Evolutionary conservation across 2,797 vertebrate species (phyloP).

Genomic region (Pelodytes ibericus): DNA sequence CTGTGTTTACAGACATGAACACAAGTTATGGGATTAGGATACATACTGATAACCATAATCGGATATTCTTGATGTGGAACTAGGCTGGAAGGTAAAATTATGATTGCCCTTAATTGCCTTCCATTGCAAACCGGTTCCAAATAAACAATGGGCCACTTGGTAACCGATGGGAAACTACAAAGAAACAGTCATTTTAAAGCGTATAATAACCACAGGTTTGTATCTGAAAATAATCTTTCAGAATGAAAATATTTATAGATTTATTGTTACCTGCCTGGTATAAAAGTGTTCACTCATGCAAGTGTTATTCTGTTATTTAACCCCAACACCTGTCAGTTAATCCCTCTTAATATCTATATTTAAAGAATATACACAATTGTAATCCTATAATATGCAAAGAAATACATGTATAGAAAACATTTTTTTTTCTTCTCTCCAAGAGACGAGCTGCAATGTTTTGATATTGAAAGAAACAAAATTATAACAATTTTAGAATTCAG

Average conservation of each 20-base stretch:
- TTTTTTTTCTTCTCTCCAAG: too few species aligned
- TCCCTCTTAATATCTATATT: not conserved
- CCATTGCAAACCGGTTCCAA: not conserved
- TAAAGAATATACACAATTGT: too few species aligned
- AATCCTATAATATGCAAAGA: too few species aligned
- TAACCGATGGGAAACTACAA: not conserved
- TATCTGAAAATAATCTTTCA: not conserved
- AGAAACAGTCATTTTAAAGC: not conserved
- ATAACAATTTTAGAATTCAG: too few species aligned
- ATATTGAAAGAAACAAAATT: too few species aligned
- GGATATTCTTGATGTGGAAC: not conserved
- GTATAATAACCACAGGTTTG: not conserved
- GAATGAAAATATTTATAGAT: not conserved
- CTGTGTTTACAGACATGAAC: constrained; percentile 17
- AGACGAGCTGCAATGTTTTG: too few species aligned
- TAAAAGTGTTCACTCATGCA: not conserved
- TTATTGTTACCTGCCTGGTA: not conserved
- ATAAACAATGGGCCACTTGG: not conserved
- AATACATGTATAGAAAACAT: too few species aligned
- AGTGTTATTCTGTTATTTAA: not conserved
- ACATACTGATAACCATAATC: constrained; percentile 14
- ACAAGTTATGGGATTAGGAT: constrained; percentile 1
- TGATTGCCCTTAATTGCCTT: constrained; percentile 8
- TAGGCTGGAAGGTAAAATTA: constrained; percentile 8
- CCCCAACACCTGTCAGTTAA: not conserved